These are phyloP conservation scores for Alectura lathami DNA, from an alignment of 2,113 vertebrate species.

Conservation along the genomic window DNA sequence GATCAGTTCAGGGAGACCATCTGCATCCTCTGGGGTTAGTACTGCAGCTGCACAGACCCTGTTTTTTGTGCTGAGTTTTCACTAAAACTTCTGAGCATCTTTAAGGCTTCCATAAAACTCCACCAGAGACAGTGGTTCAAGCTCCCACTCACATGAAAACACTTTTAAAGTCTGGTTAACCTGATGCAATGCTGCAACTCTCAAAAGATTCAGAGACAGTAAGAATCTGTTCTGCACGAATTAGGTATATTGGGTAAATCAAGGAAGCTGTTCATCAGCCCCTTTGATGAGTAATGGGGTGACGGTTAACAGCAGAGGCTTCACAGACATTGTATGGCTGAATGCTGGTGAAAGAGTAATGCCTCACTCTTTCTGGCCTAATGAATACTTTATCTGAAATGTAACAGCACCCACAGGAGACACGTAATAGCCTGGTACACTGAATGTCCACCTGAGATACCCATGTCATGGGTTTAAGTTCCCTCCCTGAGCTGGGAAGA, in stretches of 20 bases:
- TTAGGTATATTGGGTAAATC: background rate
- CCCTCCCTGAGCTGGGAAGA: background rate
- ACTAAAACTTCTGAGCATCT: background rate
- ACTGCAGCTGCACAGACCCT: background rate
- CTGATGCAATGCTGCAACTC: background rate
- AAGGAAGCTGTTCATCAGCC: background rate
- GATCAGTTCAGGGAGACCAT: background rate
- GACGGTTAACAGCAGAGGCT: slow-evolving; percentile 9
- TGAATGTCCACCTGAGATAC: background rate
- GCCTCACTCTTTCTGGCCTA: background rate
- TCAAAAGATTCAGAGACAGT: background rate
- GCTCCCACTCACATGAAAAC: background rate
- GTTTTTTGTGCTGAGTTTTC: background rate
- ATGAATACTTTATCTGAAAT: slow-evolving; percentile 30
- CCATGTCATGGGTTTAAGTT: background rate
- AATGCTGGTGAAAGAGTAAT: background rate
- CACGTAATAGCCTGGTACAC: background rate
- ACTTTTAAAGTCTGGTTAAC: background rate
- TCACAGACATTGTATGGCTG: background rate
- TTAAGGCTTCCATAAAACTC: background rate
- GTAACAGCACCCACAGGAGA: background rate
- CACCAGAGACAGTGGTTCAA: background rate
- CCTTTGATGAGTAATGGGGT: background rate
- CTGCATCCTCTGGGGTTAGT: background rate
- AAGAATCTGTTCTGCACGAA: background rate